A percentile compares a stretch with the other conserved stretches of the same genome.
Conservation (phyloP, 2,113 vertebrate species). For the Pyxicephalus adspersus region DNA sequence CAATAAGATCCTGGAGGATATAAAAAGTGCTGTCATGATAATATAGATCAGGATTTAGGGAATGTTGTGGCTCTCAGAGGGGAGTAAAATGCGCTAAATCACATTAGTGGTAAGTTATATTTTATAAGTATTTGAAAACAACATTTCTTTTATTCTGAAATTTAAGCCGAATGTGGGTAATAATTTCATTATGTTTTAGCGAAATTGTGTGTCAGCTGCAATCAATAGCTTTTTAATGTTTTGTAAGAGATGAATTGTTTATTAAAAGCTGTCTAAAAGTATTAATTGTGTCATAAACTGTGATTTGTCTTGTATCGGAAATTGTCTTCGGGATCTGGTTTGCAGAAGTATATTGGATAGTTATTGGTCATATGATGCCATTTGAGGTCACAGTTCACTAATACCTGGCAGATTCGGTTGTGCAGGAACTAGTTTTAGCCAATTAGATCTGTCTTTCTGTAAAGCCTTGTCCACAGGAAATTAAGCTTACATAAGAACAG, state of each 20-base stretch:
- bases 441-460: no score
- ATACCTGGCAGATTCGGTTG: no score
- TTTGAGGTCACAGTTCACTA: no score
- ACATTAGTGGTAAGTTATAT: conserved; percentile 57
- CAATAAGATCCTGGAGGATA: conserved; percentile 54
- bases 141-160: conserved; percentile 56
- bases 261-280: background rate
- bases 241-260: background rate
- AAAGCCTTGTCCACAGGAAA: no score
- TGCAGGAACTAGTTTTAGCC: no score
- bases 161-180: conserved; percentile 60
- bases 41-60: conserved; percentile 62
- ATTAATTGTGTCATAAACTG: background rate
- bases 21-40: conserved; percentile 58
- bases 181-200: conserved; percentile 57
- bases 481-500: no score
- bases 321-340: no score
- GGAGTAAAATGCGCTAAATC: conserved; percentile 63
- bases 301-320: no score
- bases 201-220: conserved; percentile 31
- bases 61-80: conserved; percentile 62
- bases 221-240: background rate
- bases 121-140: conserved; percentile 63
- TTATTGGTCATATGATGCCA: no score
- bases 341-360: no score